These are phyloP conservation scores for Solenopsis fugax DNA, from an alignment of 1,140 invertebrate genomes.

Conservation along the genomic window DNA sequence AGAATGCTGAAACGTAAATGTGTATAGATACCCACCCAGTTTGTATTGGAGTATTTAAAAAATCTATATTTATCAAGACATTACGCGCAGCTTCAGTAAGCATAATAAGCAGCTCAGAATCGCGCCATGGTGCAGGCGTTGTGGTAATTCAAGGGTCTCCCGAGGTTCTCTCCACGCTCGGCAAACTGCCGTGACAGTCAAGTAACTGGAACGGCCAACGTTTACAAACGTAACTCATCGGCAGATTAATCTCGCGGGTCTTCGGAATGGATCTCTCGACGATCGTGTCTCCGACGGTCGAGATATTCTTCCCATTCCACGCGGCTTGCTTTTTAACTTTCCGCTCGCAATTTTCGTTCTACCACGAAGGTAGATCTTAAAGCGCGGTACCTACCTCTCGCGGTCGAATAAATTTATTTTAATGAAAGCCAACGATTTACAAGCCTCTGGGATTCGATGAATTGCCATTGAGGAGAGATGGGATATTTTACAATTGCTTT, in stretches of 20 bases:
- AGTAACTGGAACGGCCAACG: slow-evolving; percentile 82
- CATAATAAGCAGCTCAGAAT: slow-evolving; percentile 63
- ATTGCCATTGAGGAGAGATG: slow-evolving; percentile 1
- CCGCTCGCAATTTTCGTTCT: slow-evolving; percentile 45
- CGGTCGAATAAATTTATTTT: slow-evolving; percentile 62
- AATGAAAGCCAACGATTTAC: slow-evolving; percentile 49
- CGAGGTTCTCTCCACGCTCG: slow-evolving; percentile 40
- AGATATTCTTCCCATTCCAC: slow-evolving; percentile 47
- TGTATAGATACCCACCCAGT: background rate
- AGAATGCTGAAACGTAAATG: background rate
- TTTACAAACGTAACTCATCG: slow-evolving; percentile 74
- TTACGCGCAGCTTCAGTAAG: slow-evolving; percentile 52
- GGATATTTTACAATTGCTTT: slow-evolving; percentile 22
- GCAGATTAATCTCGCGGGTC: slow-evolving; percentile 60
- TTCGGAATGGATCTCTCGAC: slow-evolving; percentile 58
- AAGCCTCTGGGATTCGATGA: slow-evolving; percentile 54
- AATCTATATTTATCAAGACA: slow-evolving; percentile 23
- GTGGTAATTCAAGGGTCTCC: slow-evolving; percentile 68
- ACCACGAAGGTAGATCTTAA: slow-evolving; percentile 25
- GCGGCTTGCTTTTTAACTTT: slow-evolving; percentile 47
- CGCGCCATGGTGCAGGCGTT: background rate
- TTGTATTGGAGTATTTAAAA: background rate
- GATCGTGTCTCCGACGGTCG: slow-evolving; percentile 48
- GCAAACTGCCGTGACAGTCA: slow-evolving; percentile 78
- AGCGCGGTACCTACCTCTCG: slow-evolving; percentile 26